Conservation (phyloP, 2,113 vertebrate species). For the Paradisaea rubra region DNA sequence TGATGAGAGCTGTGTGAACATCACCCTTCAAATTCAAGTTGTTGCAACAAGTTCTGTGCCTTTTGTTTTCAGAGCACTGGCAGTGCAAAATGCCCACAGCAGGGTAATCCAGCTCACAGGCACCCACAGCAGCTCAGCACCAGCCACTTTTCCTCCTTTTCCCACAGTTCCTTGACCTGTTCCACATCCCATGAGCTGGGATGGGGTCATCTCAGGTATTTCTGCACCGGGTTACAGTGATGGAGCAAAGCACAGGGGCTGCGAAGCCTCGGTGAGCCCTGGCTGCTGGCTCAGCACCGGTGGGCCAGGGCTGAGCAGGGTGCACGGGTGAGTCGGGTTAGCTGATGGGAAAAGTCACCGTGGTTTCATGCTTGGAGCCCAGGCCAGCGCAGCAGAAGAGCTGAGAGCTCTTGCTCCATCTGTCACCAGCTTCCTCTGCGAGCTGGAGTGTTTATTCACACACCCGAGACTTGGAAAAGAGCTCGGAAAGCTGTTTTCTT, state of each 20-base stretch:
- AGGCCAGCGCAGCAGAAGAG: conserved; percentile 9
- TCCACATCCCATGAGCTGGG: rapidly evolving
- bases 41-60: neutral
- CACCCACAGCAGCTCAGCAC: neutral
- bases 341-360: neutral
- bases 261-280: neutral
- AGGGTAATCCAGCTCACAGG: neutral
- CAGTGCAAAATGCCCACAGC: neutral
- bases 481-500: conserved; percentile 32
- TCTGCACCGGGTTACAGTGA: neutral
- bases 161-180: neutral
- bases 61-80: neutral
- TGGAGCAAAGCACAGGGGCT: neutral
- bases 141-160: neutral
- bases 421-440: conserved; percentile 14
- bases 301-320: neutral
- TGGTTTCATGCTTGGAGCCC: neutral
- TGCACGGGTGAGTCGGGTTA: neutral
- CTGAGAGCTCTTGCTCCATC: conserved; percentile 20
- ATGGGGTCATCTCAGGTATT: neutral
- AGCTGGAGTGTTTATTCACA: conserved; percentile 36
- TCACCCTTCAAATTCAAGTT: neutral
- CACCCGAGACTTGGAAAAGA: neutral
- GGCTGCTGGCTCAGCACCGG: rapidly evolving
- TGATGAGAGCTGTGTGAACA: neutral